Base-by-base conservation (phyloP, 2,797 vertebrate species). In the Sphenodon punctatus region DNA sequence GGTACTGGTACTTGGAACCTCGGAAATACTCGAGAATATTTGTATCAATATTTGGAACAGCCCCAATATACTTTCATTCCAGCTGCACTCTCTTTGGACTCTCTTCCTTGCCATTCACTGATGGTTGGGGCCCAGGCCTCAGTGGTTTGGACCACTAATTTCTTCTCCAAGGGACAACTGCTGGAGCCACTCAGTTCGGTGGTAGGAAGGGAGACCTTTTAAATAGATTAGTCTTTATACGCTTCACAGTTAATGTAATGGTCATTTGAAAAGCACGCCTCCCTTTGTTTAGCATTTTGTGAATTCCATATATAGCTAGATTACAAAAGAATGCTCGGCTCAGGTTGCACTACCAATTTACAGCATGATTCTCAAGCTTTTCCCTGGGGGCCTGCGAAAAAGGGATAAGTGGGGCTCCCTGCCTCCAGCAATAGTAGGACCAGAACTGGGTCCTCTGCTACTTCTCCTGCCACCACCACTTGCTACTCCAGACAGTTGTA, bases 71-170 rank as follows among this genome's bases (percentile, higher is more conserved):
- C n/a, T n/a, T n/a, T n/a, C n/a, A n/a, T n/a, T n/a, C n/a, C 49
- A 53, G 5, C 8, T 45, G 41, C 15, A 66, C 11, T 78, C 42
- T 59, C 34, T 14, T 82, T 61, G 59, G 63, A 60, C 49, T 53
- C 81, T 85, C 67, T 38, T 66, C 51, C 80, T 67, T 70, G 10
- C 67, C 74, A 32, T 81, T 85, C 64, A 34, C 51, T 84, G 41
- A 45, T 81, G 22, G 67, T 49, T 59, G 58, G 67, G 0, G 0
- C 17, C 3, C 20, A 66, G 67, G 3, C 3, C 46, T 12, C 70
- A 75, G 11, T 32, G 78, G 48, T 46, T 5, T 66, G 14, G 20
- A 32, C 23, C 32, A 23, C 19, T 17, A 60, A 30, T 45, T 75
- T 73, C 58, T 8, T 77, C 80, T 53, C 30, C 23, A 55, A 38